Evolutionary conservation across 2,113 vertebrate genomes (phyloP), one percentile per base, ranked within the genome.

Genomic region (Triplophysa dalaica): DNA sequence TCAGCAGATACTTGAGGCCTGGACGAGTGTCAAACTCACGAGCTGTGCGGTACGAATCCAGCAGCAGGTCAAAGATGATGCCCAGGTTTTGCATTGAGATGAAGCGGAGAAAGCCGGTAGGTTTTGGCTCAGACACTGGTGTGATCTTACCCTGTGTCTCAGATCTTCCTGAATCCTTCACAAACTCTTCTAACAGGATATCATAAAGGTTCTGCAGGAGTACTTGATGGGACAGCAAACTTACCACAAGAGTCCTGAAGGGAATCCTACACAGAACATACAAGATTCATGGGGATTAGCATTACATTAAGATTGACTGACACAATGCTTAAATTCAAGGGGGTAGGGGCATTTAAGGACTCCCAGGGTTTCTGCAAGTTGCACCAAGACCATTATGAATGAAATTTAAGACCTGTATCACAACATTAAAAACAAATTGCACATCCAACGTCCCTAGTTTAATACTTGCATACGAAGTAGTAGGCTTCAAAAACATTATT

Each of bases 71-170:
- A 78, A 99, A 95, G 82, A 99, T 97, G 86, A 98, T 94, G 14
- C 96, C 95, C 84, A 99, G 78, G 82, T 98, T 98, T 67, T 96
- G 95, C 96, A 97, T 98, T 83, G 98, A 99, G 87, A 99, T 96
- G 91, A 98, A 98, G 66, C 96, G 91, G 82, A 99, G 95, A 90
- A 99, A 99, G 81, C 97, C 96, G 0, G 95, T 93, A 0, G 93
- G 70, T 86, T 92, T 92, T 83, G 92, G 87, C 81, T 97, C 97
- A 0, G 94, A 91, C 77, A 85, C 89, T 0, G 91, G 85, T 0
- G 91, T 90, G 17, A 89, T 88, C 86, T 89, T 93, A 54, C 83
- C 84, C 9, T 96, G 94, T 2, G 87, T 60, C 1, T 91, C 84
- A 1, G 54, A 24, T 52, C 67, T 70, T 21, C 65, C 93, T 0